Evolutionary conservation across 2,113 vertebrate genomes (phyloP), one percentile per base, ranked within the genome.

Genomic region (Caranx melampygus): DNA sequence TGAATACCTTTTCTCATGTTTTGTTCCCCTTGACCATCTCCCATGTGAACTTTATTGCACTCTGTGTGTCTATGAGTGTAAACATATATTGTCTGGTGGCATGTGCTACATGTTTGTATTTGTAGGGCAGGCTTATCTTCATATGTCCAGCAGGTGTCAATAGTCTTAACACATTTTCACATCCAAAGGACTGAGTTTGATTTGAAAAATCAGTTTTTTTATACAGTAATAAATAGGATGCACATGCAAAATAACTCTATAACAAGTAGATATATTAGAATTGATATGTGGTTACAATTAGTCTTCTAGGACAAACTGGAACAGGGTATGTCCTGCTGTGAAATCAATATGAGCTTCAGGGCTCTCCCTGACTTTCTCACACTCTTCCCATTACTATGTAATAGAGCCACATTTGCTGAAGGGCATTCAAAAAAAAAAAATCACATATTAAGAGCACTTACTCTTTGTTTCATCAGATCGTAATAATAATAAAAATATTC

Each of bases 341-440:
- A 75, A 68, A 82, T 55, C 31, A 70, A 6, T 52, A 33, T 57
- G 34, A 72, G 21, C 65, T 75, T 63, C 11, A 77, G 33, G 34
- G 18, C 21, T 35, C n/a, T 68, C 13, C 49, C 33, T 49, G 64
- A 54, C 33, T 51, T 7, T 37, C 0, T 44, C 1, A 61, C 44
- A 75, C 3, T 33, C 55, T 42, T 61, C 67, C 44, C 51, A 63
- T 57, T 12, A 60, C 21, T 45, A 34, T 59, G 14, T 47, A 35
- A 47, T 31, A 15, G 3, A 0, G 9, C 14, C 1, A 15, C 80
- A 21, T 67, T 51, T 85, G 37, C 44, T 52, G 13, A 4, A 66
- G 3, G 49, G 52, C 44, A 58, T 37, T 72, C 54, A 54, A 26
- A 34, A 7, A 3, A 33, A 31, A 21, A 44, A 2, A 20, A 59